Evolutionary conservation across 2,888 invertebrate species (phyloP).

Genomic region (Dynastes grantii): DNA sequence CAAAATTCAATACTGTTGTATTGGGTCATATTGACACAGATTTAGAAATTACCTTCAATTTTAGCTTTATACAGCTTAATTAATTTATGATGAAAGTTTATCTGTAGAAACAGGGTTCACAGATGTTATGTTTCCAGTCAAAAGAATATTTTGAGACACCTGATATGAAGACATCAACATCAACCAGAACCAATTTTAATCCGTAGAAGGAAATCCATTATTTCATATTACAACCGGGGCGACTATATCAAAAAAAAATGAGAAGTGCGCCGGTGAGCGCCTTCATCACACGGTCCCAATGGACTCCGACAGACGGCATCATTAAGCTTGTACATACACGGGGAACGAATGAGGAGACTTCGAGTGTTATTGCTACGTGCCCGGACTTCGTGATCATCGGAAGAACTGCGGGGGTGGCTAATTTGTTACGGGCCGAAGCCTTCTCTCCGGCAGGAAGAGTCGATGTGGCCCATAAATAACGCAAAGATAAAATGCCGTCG

Average conservation of each 20-base stretch:
- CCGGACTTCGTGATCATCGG: slow-evolving; percentile 27
- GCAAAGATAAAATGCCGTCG: slow-evolving; percentile 16
- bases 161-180: background rate
- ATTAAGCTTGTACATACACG: slow-evolving; percentile 52
- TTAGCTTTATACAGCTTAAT: too few species aligned
- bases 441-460: background rate
- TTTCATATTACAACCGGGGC: slow-evolving; percentile 25
- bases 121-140: too few species aligned
- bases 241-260: slow-evolving; percentile 22
- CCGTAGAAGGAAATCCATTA: slow-evolving; percentile 25
- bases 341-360: slow-evolving; percentile 53
- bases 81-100: too few species aligned
- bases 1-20: too few species aligned
- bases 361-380: slow-evolving; percentile 47
- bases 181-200: background rate
- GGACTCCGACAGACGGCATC: slow-evolving; percentile 43
- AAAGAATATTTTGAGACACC: too few species aligned
- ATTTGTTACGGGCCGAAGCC: slow-evolving; percentile 2
- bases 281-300: slow-evolving; percentile 52
- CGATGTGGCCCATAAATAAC: slow-evolving; percentile 19
- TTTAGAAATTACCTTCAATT: too few species aligned
- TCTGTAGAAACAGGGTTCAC: too few species aligned
- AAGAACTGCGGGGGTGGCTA: slow-evolving; percentile 17
- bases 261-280: slow-evolving; percentile 43
- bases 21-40: too few species aligned